Base-by-base conservation (phyloP, 2,113 vertebrate genomes). In the Ochotona princeps region DNA sequence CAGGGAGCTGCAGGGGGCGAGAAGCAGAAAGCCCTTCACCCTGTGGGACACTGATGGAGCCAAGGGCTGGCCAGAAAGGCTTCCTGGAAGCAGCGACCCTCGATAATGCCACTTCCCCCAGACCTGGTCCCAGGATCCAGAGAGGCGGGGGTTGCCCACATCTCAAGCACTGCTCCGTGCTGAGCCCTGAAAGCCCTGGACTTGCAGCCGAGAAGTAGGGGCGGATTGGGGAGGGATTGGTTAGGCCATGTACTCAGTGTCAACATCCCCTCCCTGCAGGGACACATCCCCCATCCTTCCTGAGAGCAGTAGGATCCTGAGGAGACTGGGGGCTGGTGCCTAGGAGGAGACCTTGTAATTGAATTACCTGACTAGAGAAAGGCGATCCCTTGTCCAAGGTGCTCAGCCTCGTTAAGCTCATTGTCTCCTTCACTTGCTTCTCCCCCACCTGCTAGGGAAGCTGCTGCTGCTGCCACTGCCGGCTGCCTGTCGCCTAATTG, bases 331-430 rank as follows among this genome's bases (percentile, higher is more conserved):
- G 92, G 87, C 82, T 93, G 67, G 70, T 89, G 79, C 54, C 96
- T 70, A 94, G 92, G 8, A 86, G 75, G 85, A 95, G 90, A 93
- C 92, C 96, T 81, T 95, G 92, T 98, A 97, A 98, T 98, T 97
- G 93, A 98, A 98, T 98, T 97, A 97, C 21, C 94, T 93, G 95
- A 83, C 96, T 96, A 96, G 83, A 49, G 97, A 97, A 98, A 95
- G 91, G 96, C 95, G 97, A 96, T 83, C 93, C 94, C 97, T 92
- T 97, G 96, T 97, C 95, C 95, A 95, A 94, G 97, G 96, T 96
- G 96, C 97, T 97, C 97, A 96, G 96, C 95, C 97, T 97, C 97
- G 97, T 97, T 97, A 97, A 97, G 96, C 97, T 97, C 96, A 97
- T 97, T 97, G 97, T 98, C 96, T 98, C 97, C 97, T 97, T 94